Evolutionary conservation across 2,888 invertebrate species (phyloP), one percentile per base, ranked within the genome.

Genomic region (Nineta flava): DNA sequence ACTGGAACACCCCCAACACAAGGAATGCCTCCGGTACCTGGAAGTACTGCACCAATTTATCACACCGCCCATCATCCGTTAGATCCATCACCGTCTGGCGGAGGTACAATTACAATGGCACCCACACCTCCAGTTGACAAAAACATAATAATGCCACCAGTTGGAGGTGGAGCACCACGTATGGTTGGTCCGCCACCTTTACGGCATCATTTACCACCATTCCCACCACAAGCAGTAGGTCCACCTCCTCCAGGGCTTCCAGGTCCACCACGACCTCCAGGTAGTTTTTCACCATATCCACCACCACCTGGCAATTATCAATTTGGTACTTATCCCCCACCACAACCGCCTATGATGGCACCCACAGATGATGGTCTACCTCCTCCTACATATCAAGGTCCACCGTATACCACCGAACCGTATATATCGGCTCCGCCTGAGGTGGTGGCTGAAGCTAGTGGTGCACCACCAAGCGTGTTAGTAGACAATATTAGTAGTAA

Each of bases 1-100:
- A 55, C 55, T 32, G 54, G 58, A 32, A 51, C 55, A 41, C 51
- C 57, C 32, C 47, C 58, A 52, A 57, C 57, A 34, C 57, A 60
- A 52, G 60, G 62, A 50, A 57, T 60, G 51, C 57, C 60, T 44
- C n/a, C n/a, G n/a, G 56, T 58, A 45, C 51, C 56, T 44, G 50
- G 53, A 47, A 51, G 57, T 50, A 55, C 65, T 3, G 67, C 67
- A 9, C 64, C 65, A 2, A 64, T 70, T 55, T 71, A 68, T 56
- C 71, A 70, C 53, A 62, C 66, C 2, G 59, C 68, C 1, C 72
- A 69, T 55, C 70, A 71, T 55, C 66, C 71, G 1, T 62, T 73
- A 63, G 73, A 73, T 54, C 73, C 73, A 0, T 72, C 73, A 4
- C 73, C 74, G 1, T 72, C 73, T 1, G 73, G 73, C 19, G 73